Percentiles rank a stretch among this genome's conserved stretches.
Evolutionary conservation across 2,797 vertebrate genomes (phyloP).

Genomic region (Alosa sapidissima): DNA sequence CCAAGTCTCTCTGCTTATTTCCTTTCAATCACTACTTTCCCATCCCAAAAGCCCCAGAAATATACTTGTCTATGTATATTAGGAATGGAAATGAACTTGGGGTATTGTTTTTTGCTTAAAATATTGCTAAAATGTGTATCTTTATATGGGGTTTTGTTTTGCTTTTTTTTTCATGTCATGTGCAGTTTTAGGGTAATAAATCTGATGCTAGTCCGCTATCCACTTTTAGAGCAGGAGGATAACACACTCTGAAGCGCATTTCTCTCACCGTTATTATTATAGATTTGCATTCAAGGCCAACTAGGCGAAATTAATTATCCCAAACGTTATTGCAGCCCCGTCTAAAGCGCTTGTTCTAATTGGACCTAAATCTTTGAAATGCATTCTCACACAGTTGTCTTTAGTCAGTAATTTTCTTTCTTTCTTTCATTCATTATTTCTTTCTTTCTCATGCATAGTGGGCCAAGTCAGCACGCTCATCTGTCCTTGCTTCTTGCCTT

Average conservation of each 20-base stretch:
- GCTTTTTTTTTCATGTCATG: background rate
- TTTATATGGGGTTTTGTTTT: background rate
- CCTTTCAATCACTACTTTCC: no score
- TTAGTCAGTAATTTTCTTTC: background rate
- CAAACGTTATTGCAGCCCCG: slow-evolving; percentile 43
- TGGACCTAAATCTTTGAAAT: slow-evolving; percentile 47
- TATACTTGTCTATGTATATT: no score
- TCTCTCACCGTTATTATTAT: background rate
- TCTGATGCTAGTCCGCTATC: background rate
- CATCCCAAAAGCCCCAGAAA: no score
- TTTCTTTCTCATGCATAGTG: no score
- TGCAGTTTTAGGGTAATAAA: background rate
- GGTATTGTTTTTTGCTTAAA: background rate
- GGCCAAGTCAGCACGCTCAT: no score
- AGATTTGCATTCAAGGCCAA: slow-evolving; percentile 40
- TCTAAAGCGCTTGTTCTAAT: slow-evolving; percentile 46
- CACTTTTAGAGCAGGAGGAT: background rate
- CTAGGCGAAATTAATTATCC: slow-evolving; percentile 41
- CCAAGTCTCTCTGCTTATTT: no score
- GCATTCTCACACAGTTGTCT: slow-evolving; percentile 39
- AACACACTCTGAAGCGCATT: background rate
- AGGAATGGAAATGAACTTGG: no score
- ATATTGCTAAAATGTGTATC: background rate
- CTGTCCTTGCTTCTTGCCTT: background rate
- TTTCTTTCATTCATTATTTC: no score